Evolutionary conservation across 2,113 vertebrate species (phyloP).

Genomic region (Rutilus rutilus): DNA sequence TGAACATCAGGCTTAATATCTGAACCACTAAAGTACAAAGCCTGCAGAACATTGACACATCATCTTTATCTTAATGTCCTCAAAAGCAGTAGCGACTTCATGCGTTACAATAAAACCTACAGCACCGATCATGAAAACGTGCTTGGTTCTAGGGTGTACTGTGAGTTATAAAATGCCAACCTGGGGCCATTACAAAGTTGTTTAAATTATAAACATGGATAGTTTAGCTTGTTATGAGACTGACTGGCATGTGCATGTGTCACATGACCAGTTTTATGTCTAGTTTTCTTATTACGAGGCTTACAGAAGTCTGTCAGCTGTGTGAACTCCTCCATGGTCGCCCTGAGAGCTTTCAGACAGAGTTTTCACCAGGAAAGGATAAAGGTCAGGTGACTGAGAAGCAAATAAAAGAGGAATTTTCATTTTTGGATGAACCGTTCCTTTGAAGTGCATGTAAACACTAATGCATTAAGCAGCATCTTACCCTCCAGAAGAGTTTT

Average conservation of each 20-base stretch:
- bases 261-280: neutral
- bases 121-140: neutral
- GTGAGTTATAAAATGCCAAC: neutral
- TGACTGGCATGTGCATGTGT: neutral
- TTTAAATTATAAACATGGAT: neutral
- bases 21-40: slow-evolving; percentile 75
- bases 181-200: neutral
- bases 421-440: neutral
- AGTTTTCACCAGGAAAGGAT: slow-evolving; percentile 72
- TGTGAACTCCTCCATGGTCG: slow-evolving; percentile 34
- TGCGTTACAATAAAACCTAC: neutral
- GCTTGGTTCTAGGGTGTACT: neutral
- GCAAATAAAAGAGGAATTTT: neutral
- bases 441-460: neutral
- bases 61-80: neutral
- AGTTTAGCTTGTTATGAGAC: neutral
- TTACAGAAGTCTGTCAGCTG: slow-evolving; percentile 72
- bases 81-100: neutral
- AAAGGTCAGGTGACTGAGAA: slow-evolving; percentile 72
- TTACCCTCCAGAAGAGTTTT: slow-evolving; percentile 79
- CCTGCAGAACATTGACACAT: slow-evolving; percentile 61
- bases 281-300: slow-evolving; percentile 30
- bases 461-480: neutral
- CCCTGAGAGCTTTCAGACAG: slow-evolving; percentile 67
- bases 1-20: slow-evolving; percentile 80